phyloP scores from a whole-genome alignment of 30 jellyfish, hydroid and myxozoan species.

The Pelagia noctiluca region DNA sequence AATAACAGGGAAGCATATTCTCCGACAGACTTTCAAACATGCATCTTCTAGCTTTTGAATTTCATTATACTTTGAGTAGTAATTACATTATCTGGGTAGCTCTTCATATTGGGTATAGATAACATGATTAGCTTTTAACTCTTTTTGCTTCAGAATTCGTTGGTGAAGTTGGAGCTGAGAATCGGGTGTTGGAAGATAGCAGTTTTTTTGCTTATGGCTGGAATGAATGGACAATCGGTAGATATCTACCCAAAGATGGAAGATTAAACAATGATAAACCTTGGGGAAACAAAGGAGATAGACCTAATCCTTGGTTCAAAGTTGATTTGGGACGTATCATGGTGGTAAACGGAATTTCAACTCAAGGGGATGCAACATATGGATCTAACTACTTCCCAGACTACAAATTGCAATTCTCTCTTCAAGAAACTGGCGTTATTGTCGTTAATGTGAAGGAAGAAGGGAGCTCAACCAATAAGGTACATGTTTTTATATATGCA shows the following conservation, averaged over 20 bases:
- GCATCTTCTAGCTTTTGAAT: no score
- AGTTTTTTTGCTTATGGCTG: conserved; percentile 40
- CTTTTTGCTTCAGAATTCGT: conserved; percentile 4
- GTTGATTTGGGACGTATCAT: conserved; percentile 69
- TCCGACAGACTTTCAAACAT: no score
- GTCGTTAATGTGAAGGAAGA: conserved; percentile 39
- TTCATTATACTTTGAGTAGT: no score
- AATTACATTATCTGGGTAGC: no score
- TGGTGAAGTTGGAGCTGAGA: conserved; percentile 58
- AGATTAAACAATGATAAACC: conserved; percentile 58
- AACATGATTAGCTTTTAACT: not conserved
- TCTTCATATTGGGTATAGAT: no score
- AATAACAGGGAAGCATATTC: no score
- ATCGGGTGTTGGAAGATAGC: conserved; percentile 58
- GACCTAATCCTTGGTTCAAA: conserved; percentile 37
- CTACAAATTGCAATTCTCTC: conserved; percentile 52
- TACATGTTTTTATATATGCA: not conserved
- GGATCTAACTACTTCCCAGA: conserved; percentile 57
- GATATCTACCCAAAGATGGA: conserved; percentile 60
- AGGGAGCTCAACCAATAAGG: conserved; percentile 25
- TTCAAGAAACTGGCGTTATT: conserved; percentile 9
- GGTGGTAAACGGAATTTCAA: conserved; percentile 68
- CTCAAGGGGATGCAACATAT: conserved; percentile 69
- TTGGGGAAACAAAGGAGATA: conserved; percentile 23
- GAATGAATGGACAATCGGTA: conserved; percentile 11